Base-by-base conservation (phyloP, 2,888 invertebrate genomes). In the Melanostoma mellinum region DNA sequence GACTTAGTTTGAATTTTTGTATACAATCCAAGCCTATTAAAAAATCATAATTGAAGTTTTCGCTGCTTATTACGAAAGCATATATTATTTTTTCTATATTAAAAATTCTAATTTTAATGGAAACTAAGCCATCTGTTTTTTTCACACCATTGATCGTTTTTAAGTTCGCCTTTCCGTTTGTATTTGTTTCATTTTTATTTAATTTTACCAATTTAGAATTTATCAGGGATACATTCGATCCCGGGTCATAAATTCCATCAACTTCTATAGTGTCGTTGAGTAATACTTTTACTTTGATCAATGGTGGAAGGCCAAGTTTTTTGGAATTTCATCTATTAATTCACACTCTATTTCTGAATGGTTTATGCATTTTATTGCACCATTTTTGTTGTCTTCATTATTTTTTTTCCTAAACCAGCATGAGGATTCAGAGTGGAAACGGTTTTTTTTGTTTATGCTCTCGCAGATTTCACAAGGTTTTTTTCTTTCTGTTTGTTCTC, bases 401-500 rank as follows among this genome's bases (percentile, higher is more conserved):
- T 35, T 33, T 53, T 53, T 53, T 9, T 9, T 53, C 35, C 35
- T 53, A 32, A 50, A 3, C 10, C 9, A 3, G n/a, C 4, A 8
- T 52, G 3, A 52, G 20, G 20, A 20, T 48, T 48, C 48, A 48
- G 48, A 9, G 38, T 38, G 38, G 38, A 38, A 38, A 8, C 38
- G 38, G 38, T 38, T 38, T 38, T 38, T 38, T 38, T 20, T 20
- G 38, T 38, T 38, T 38, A 38, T 38, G 4, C 8, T 38, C 8
- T 38, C 38, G 38, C 38, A 38, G 38, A 38, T 38, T 38, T 38
- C 8, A 4, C 38, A 38, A 38, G 38, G 38, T 38, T 38, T 38
- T n/a, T 38, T 38, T 38, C 2, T 6, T 32, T 65, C 52, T 20
- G 56, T 88, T 87, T 85, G 86, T 78, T 38, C 87, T 87, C 30